Base-by-base conservation (phyloP, 2,888 invertebrate species). In the Protophormia terraenovae region DNA sequence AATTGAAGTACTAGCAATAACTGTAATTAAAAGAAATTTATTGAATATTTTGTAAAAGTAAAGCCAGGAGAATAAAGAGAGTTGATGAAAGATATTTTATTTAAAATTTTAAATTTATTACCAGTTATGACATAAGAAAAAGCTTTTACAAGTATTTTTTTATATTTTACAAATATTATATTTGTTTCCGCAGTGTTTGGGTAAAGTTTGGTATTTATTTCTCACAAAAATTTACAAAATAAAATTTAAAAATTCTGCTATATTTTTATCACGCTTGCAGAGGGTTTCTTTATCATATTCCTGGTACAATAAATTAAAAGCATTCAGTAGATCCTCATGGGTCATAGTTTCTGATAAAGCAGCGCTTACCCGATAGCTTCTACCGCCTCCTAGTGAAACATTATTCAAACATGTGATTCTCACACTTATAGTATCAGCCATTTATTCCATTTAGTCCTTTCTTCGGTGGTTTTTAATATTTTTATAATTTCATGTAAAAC, bases 281-380 rank as follows among this genome's bases (percentile, higher is more conserved):
- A 96, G 91, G 14, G 94, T 93, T 87, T 96, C 96, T 87, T 95
- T 95, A 87, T 95, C 95, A 90, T 97, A 97, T 92, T 97, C 97
- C 89, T 97, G 96, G 91, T 96, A 97, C 4, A 97, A 93, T 71
- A 96, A 94, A 86, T 95, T 94, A 47, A 97, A 93, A 14, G 96
- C 95, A 93, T 97, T 97, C 72, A 97, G 90, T n/a, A 97, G 93
- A 38, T 95, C 94, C 91, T 97, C 97, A 19, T 96, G 94, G 71
- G 93, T 87, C 62, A 94, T 93, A 38, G 94, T 94, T 87, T 94
- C 93, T 0, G 91, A 89, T 62, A 92, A 90, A 93, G 93, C 90
- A 62, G 89, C 87, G 87, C 89, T 91, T 41, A 89, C 88, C 2
- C 80, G 69, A 71, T 88, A 86, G 16, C 73, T 88, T 55, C 87